Percentiles rank a stretch among this genome's conserved stretches.
phyloP scores from a whole-genome alignment of 2,113 vertebrate species.

The Saguinus midas region DNA sequence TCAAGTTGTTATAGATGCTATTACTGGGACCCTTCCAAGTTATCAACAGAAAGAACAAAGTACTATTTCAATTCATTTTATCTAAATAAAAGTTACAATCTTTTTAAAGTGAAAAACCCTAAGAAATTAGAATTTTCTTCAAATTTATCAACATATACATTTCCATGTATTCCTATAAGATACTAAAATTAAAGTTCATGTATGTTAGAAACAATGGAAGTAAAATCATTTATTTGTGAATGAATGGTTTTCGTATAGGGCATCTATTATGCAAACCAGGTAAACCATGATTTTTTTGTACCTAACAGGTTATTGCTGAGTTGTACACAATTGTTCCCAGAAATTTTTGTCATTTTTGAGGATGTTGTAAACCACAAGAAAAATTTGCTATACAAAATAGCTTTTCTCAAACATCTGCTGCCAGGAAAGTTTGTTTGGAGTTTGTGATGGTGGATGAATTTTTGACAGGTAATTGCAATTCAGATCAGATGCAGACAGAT shows the following conservation, averaged over 20 bases:
- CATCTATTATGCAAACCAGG: constrained; percentile 32
- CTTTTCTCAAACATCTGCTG: constrained; percentile 84
- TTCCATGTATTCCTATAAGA: not conserved
- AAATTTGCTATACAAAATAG: constrained; percentile 79
- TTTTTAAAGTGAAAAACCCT: not conserved
- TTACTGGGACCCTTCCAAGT: not conserved
- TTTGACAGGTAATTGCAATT: constrained; percentile 89
- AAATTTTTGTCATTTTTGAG: constrained; percentile 77
- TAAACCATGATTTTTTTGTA: constrained; percentile 56
- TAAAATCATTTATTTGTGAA: constrained; percentile 23
- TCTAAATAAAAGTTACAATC: not conserved
- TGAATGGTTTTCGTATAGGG: constrained; percentile 53
- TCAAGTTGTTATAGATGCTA: not conserved
- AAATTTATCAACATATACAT: not conserved
- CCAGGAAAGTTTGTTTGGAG: constrained; percentile 84
- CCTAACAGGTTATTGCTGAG: constrained; percentile 59
- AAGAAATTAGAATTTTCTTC: not conserved
- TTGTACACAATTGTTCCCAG: constrained; percentile 71
- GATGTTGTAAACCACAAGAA: constrained; percentile 72
- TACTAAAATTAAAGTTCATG: constrained; percentile 4
- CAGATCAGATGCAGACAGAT: constrained; percentile 88
- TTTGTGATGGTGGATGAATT: constrained; percentile 85
- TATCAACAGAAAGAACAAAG: not conserved
- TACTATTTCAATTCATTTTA: not conserved
- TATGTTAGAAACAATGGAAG: constrained; percentile 34